These are phyloP conservation scores for Zaprionus davidi DNA, from an alignment of 1,140 invertebrate species.

Conservation along the genomic window DNA sequence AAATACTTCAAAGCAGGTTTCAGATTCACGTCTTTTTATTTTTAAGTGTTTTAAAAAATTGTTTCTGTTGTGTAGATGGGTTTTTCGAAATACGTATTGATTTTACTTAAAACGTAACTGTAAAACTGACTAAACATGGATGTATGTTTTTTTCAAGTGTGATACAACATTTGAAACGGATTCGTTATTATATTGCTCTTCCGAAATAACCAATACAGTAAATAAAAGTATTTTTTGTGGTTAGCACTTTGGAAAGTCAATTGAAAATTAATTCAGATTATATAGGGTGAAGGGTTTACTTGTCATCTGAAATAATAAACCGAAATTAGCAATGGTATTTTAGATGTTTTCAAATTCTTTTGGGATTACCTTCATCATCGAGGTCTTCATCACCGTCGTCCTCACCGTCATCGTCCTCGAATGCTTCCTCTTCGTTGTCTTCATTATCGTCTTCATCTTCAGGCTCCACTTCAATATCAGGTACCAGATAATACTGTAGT, in stretches of 20 bases:
- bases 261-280: constrained; percentile 42
- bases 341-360: background rate
- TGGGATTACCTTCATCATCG: constrained; percentile 59
- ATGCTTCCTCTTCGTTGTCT: constrained; percentile 82
- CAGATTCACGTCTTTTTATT: constrained; percentile 59
- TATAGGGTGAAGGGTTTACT: constrained; percentile 57
- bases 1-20: background rate
- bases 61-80: constrained; percentile 51
- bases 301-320: constrained; percentile 69
- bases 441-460: constrained; percentile 87
- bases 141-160: constrained; percentile 47
- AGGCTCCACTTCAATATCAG: constrained; percentile 90
- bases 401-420: constrained; percentile 80
- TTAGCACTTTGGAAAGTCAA: constrained; percentile 53
- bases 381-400: constrained; percentile 75
- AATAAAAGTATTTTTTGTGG: constrained; percentile 56
- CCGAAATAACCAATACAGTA: constrained; percentile 48
- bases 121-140: constrained; percentile 59
- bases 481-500: constrained; percentile 94
- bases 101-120: constrained; percentile 60
- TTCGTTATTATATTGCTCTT: constrained; percentile 11
- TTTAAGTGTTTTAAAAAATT: constrained; percentile 65
- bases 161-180: constrained; percentile 32
- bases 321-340: background rate
- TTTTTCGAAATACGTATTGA: constrained; percentile 56